Base-by-base conservation (phyloP, 2,797 vertebrate species). In the Hydrolagus colliei region DNA sequence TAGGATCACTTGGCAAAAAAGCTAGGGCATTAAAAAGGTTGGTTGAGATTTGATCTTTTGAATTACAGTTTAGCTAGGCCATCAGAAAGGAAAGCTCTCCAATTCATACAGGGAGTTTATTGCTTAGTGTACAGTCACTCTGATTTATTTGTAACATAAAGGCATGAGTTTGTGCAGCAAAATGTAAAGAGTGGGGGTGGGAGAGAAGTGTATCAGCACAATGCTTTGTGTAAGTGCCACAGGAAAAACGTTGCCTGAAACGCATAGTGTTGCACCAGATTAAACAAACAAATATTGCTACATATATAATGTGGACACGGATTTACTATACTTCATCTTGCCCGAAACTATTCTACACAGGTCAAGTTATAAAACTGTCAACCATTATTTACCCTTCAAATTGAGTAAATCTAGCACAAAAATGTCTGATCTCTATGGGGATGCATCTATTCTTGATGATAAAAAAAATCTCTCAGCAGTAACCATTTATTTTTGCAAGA, bases 71-170 rank as follows among this genome's bases (percentile, higher is more conserved):
- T 35, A 68, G 79, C 63, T 68, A 84, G 65, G 79, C 79, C 79
- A 52, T 52, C 32, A 41, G 79, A 71, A 68, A 82, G 68, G 79
- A 82, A 84, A 84, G 63, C 65, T 68, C 79, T 52, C 79, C 79
- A 84, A 84, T 84, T 84, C 79, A 84, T 84, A 11, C 63, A 71
- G n/a, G 65, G 65, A 71, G 65, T 84, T 84, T 84, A 84, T 84
- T 84, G 65, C 79, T 84, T 84, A 84, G 10, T 84, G 79, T 84
- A 71, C 65, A 84, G 79, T 52, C 67, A 18, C 79, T 52, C 32
- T 84, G 79, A 84, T 84, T 68, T 84, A 71, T 84, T 84, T 84
- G 41, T 71, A 52, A 52, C 41, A 52, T 52, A 52, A 52, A 52
- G 41, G 41, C 41, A 35, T 82, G 79, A 84, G 65, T 12, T n/a